Evolutionary conservation across 1,140 invertebrate genomes (phyloP), one percentile per base, ranked within the genome.

Genomic region (Ectropis grisescens): DNA sequence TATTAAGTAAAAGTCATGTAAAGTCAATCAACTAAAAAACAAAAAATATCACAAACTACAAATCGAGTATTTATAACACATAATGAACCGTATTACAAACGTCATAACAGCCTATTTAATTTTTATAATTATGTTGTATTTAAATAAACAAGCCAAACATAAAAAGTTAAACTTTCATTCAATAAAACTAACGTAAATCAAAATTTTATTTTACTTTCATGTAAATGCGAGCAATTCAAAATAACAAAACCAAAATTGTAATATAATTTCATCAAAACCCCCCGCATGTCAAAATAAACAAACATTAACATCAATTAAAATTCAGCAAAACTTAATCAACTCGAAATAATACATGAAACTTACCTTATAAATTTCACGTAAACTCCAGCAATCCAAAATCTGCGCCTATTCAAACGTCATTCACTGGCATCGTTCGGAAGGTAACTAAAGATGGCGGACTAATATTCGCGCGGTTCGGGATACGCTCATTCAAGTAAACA

Each of bases 311-410:
- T 33, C 13, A 33, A 2, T n/a, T n/a, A 23, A 33, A 22, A 10
- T 33, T 33, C 30, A 33, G 9, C 22, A 25, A 33, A 33, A 25
- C 31, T 2, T 9, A 33, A 33, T 33, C 32, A 33, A 25, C 22
- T 33, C 32, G 22, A 33, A 33, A 33, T 33, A 33, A 33, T 11
- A 33, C 5, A 33, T 25, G 22, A 12, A 33, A 33, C 32, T 33
- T 33, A 33, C 32, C 32, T 33, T 13, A 33, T n/a, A 25, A 33
- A 33, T 9, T 23, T 23, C 32, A 33, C 22, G 22, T 33, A 33
- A 33, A 25, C 12, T 33, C 22, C 22, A 25, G 22, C 32, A 33
- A 33, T 9, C 5, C 16, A 33, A 33, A 33, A 33, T 33, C 11
- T 23, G 16, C 32, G 6, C 1, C 32, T 33, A 23, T 33, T 7